Conservation (phyloP, 2,113 vertebrate species). For the Dipodomys merriami region DNA sequence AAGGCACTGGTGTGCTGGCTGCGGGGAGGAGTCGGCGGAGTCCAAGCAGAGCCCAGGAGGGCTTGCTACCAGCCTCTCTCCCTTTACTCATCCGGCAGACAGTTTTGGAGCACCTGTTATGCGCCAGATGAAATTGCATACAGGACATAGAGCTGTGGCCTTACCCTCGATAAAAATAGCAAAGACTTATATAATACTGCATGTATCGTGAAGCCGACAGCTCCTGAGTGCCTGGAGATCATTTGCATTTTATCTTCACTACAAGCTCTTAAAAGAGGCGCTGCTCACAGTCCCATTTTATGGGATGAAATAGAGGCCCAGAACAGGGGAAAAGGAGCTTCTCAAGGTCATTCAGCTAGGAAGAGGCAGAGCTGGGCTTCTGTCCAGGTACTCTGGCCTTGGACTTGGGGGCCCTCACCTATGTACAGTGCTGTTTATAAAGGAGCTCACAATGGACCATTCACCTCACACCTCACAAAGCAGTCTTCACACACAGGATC, state of each 20-base stretch:
- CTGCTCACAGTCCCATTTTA: constrained; percentile 3
- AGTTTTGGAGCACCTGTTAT: constrained; percentile 21
- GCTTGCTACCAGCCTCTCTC: fast-evolving
- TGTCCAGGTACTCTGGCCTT: not conserved
- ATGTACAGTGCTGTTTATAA: not conserved
- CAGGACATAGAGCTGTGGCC: not conserved
- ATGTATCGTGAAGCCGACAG: not conserved
- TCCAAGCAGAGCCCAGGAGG: no score
- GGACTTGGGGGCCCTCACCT: not conserved
- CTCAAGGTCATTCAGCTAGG: not conserved
- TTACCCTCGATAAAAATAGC: constrained; percentile 60
- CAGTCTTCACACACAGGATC: constrained; percentile 16
- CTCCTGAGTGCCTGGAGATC: not conserved
- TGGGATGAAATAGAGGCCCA: not conserved
- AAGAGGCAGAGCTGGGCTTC: not conserved
- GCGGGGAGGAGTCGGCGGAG: not conserved
- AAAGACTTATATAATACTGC: constrained; percentile 43
- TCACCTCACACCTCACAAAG: constrained; percentile 27
- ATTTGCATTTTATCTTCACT: constrained; percentile 15
- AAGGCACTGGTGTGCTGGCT: fast-evolving
- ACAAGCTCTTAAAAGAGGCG: not conserved
- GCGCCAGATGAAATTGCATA: not conserved
- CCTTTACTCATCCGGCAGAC: constrained; percentile 11
- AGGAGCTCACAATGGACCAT: not conserved
- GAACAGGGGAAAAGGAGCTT: not conserved